phyloP scores from a whole-genome alignment of 1,140 invertebrate genomes.

The Cyrtorhinus lividipennis region DNA sequence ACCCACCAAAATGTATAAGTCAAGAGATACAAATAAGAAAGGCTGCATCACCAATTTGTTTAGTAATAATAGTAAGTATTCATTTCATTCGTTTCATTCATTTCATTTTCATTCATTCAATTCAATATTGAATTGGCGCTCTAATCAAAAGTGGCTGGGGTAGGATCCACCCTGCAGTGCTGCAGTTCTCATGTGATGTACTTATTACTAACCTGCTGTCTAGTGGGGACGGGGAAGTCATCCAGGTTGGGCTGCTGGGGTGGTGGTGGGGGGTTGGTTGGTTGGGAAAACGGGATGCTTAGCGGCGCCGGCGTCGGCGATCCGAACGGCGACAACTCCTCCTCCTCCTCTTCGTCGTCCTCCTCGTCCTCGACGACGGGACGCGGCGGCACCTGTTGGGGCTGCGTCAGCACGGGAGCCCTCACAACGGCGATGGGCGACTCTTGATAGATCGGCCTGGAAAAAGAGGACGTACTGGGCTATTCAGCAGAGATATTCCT shows the following conservation, averaged over 20 bases:
- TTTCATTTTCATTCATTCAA: not conserved
- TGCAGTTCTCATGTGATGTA: too few relatives aligned
- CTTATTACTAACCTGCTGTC: conserved; percentile 17
- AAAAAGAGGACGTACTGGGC: not conserved
- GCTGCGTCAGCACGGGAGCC: not conserved
- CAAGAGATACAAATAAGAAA: too few relatives aligned
- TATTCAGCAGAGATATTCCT: not conserved
- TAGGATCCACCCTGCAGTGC: not conserved
- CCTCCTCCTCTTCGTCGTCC: conserved; percentile 18
- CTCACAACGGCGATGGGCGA: not conserved
- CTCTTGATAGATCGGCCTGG: conserved; percentile 5
- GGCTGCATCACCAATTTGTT: too few relatives aligned
- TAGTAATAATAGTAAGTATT: too few relatives aligned
- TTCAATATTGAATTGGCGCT: not conserved
- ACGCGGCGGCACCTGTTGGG: not conserved
- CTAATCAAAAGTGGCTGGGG: not conserved
- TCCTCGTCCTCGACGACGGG: conserved; percentile 21
- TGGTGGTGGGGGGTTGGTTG: conserved; percentile 9
- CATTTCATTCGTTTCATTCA: too few relatives aligned
- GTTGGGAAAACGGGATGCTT: not conserved
- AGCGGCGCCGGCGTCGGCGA: not conserved
- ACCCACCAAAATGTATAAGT: too few relatives aligned
- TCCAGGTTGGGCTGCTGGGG: conserved; percentile 13
- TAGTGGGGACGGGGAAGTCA: conserved; percentile 14
- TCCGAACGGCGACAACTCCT: not conserved